Evolutionary conservation across 2,888 invertebrate species (phyloP), one percentile per base, ranked within the genome.

Genomic region (Sesia apiformis): DNA sequence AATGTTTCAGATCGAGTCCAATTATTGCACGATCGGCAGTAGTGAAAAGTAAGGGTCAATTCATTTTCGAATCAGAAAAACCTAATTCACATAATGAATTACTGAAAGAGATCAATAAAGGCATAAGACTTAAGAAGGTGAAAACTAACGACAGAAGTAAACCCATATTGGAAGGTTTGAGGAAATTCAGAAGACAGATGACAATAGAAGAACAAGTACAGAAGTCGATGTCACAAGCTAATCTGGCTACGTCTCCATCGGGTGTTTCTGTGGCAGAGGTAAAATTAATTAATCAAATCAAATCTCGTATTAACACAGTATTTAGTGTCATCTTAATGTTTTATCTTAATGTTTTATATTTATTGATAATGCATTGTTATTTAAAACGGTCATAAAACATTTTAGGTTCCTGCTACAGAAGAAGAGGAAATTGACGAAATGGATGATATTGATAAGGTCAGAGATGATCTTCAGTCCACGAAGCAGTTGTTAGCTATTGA

Each of bases 401-500:
- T 66, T 39, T 57, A 78, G 67, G 65, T 72, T 38, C 72, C 78
- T 52, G 63, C 62, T 38, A 59, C 90, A 7, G 92, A 93, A 66
- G 92, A 92, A 67, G 92, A 93, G 55, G 95, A 94, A 66, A 93
- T 92, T 8, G 96, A 97, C 73, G 97, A 97, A 71, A 92, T 96
- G 91, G 97, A 97, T 66, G 97, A 97, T 70, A 97, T 97, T 64
- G 97, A 97, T 70, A 95, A 94, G 74, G 94, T 96, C 23, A 91
- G 97, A 64, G 97, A 97, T 73, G 97, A 97, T 76, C 91, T 97
- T 46, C 97, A 97, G 74, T 96, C 96, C 57, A 96, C 96, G 4
- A 97, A 97, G 80, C 97, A 97, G 85, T 93, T 97, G 91, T 84
- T 97, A 58, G 96, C 96, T 7, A 90, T 96, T 57, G 97, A 97